Evolutionary conservation across 2,888 invertebrate species (phyloP), one percentile per base, ranked within the genome.

Genomic region (Nemotelus nigrinus): DNA sequence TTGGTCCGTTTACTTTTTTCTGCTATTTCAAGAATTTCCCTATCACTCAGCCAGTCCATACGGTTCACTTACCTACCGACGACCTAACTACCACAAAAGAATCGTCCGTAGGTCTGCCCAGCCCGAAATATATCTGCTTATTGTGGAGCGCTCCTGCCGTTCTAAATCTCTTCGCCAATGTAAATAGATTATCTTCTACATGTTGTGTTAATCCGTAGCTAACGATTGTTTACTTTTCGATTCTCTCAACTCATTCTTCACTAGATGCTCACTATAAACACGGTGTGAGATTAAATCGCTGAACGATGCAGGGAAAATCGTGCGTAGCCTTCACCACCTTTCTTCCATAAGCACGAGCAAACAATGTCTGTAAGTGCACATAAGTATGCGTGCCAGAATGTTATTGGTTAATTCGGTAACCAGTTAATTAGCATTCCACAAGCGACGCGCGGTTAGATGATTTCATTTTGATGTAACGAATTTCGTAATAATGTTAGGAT

Each of bases 111-210:
- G 25, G 25, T 25, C 25, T 25, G 25, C 25, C 25, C 25, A 25
- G 25, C 25, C 25, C 25, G 25, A 1, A 25, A 25, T 25, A 25
- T 25, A 25, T 25, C 25, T 25, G 25, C 25, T 25, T 25, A 25
- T 25, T 25, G 25, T 25, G 25, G 25, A 25, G 25, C 25, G 1
- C 25, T 25, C 41, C 67, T 70, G 48, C 53, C 70, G 47, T 70
- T 72, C 72, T 58, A 72, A 45, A 58, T 72, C 25, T 25, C 25
- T 25, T 25, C 39, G 45, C 4, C 58, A 58, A 39, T 58, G 60
- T 57, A 72, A 72, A 72, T 60, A 72, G 72, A 72, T 72, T 53
- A 72, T 72, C 72, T 60, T 45, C 72, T 72, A 25, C 47, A 5
- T 72, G 55, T 55, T 47, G 58, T 47, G 57, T 72, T 72, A 72